Evolutionary conservation across 2,888 invertebrate species (phyloP), one percentile per base, ranked within the genome.

Genomic region (Lottia gigantea): DNA sequence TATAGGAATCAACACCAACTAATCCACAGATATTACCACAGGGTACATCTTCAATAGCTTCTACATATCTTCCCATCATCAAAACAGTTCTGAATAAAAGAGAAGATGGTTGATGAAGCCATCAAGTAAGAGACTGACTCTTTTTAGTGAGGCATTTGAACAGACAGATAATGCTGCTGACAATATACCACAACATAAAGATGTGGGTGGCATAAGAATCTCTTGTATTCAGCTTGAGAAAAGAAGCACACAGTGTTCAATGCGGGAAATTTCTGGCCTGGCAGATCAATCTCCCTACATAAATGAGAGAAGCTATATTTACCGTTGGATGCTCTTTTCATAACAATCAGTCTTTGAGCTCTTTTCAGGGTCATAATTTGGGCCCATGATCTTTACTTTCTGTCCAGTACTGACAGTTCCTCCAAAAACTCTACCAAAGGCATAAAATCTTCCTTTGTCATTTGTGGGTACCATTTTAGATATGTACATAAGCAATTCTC

Each of bases 381-480:
- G 98, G 81, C 99, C 99, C 96, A 99, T 98, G 90, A 99, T 98
- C 86, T 98, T 94, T 75, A 96, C 97, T 81, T 91, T 91, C 87
- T 88, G 88, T 71, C 91, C 91, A 72, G 90, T 90, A 47, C 86
- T 82, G 12, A 95, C 92, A 90, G 94, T 96, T 85, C 99, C 99
- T 81, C 98, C 95, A 92, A 99, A 99, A 46, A 99, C 99, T 90
- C 99, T 97, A 67, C 99, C 99, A 90, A 99, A 99, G 74, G 99
- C 99, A 90, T 98, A 99, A 94, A 99, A 99, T 89, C 99, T 95
- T 76, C 99, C 99, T 91, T 99, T 99, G 90, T 99, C 99, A 16
- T 96, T 94, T 19, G 99, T 99, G 80, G 99, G 99, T 89, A 99
- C 99, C 99, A 99, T 99, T 91, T 99, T 99, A 66, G 97, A 97